Conservation (phyloP, 2,113 vertebrate species). For the Odocoileus virginianus region DNA sequence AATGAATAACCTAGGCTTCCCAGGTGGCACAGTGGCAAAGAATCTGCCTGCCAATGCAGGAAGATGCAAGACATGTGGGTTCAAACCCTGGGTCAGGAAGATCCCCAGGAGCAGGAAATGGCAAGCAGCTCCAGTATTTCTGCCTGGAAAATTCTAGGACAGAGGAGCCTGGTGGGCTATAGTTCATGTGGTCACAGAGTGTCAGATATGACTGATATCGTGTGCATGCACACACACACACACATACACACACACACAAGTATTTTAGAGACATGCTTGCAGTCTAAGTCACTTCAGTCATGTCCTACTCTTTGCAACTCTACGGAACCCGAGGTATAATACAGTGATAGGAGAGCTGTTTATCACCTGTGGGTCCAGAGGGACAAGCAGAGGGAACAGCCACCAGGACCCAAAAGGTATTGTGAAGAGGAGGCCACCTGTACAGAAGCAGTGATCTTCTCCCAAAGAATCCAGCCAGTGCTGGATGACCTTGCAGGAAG, state of each 20-base stretch:
- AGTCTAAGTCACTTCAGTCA: not conserved
- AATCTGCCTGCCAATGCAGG: not conserved
- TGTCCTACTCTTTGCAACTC: not conserved
- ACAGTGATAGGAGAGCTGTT: not conserved
- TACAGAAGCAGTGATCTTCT: not conserved
- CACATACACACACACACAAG: not conserved
- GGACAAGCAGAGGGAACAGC: not conserved
- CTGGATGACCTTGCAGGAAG: not conserved
- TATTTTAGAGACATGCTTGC: not conserved
- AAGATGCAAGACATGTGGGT: not conserved
- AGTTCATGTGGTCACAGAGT: not conserved
- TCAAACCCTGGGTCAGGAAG: not conserved
- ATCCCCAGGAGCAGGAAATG: not conserved
- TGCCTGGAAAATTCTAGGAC: not conserved
- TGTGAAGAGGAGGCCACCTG: not conserved
- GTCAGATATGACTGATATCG: not conserved
- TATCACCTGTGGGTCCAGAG: not conserved
- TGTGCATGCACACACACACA: accelerated
- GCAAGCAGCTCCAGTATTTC: not conserved
- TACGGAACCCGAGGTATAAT: not conserved
- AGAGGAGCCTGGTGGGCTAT: not conserved
- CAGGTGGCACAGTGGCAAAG: not conserved
- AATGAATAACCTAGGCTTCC: not conserved
- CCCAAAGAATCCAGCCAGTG: not conserved
- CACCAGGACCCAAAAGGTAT: not conserved